phyloP scores from a whole-genome alignment of 1,140 invertebrate species.

The Scaptomyza montana region DNA sequence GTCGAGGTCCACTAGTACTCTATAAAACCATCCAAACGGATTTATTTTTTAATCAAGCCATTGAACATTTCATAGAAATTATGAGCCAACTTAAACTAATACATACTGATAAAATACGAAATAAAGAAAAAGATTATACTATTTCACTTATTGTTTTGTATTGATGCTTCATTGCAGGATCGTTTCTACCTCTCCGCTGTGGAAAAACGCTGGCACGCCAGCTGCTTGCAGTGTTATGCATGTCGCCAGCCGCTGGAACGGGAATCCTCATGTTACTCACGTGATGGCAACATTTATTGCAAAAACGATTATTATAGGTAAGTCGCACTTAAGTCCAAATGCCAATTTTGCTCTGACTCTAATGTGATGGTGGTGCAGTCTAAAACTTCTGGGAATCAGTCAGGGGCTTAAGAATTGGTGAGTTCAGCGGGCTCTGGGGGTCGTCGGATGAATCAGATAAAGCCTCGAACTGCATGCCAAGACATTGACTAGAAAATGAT shows the following conservation, averaged over 20 bases:
- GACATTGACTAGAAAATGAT: constrained; percentile 83
- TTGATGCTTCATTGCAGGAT: constrained; percentile 85
- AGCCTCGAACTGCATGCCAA: constrained; percentile 76
- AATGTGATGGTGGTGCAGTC: constrained; percentile 21
- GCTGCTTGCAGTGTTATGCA: constrained; percentile 95
- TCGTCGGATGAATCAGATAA: constrained; percentile 78
- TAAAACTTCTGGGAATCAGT: constrained; percentile 41
- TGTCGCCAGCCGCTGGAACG: constrained; percentile 95
- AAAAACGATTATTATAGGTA: constrained; percentile 99
- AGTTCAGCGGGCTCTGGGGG: constrained; percentile 7
- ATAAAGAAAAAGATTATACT: not conserved
- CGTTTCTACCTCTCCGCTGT: constrained; percentile 96
- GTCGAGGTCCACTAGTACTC: no score
- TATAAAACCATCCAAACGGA: no score
- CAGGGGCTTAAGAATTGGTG: not conserved
- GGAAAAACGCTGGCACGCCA: constrained; percentile 96
- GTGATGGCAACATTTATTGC: constrained; percentile 97
- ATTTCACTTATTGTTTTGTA: constrained; percentile 21
- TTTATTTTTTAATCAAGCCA: no score
- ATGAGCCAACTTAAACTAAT: no score
- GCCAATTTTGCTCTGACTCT: constrained; percentile 32
- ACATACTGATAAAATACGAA: not conserved
- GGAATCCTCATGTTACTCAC: constrained; percentile 96
- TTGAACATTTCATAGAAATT: no score
- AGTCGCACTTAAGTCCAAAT: constrained; percentile 83